Percentiles rank a stretch among this genome's conserved stretches.
phyloP scores from a whole-genome alignment of 2,888 invertebrate genomes.

The Cheilosia grossa region DNA sequence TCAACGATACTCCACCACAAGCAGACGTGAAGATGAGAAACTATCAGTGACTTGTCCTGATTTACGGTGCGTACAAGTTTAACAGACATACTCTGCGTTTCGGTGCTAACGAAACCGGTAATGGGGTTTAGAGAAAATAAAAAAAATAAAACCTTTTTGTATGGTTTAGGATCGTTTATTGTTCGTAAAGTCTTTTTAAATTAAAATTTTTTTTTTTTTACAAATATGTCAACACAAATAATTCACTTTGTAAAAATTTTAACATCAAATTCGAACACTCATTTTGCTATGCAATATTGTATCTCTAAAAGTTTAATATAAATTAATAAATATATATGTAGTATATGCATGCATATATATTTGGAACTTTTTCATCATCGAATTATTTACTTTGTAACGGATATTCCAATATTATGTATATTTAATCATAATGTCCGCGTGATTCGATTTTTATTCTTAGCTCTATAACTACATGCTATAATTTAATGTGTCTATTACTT shows the following conservation, averaged over 20 bases:
- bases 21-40: too few species aligned
- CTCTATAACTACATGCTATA: slow-evolving; percentile 30
- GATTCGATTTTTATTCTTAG: slow-evolving; percentile 40
- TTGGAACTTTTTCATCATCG: slow-evolving; percentile 65
- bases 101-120: too few species aligned
- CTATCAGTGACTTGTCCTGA: too few species aligned
- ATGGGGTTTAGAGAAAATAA: too few species aligned
- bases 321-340: slow-evolving; percentile 53
- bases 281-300: slow-evolving; percentile 69
- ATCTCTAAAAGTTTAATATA: slow-evolving; percentile 61
- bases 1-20: too few species aligned
- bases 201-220: slow-evolving; percentile 53
- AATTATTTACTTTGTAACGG: slow-evolving; percentile 27
- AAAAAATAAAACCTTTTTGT: too few species aligned
- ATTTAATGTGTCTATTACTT: slow-evolving; percentile 19
- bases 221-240: slow-evolving; percentile 68
- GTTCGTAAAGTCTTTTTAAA: slow-evolving; percentile 60
- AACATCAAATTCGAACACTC: slow-evolving; percentile 69
- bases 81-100: too few species aligned
- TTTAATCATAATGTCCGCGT: slow-evolving; percentile 17
- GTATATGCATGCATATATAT: slow-evolving; percentile 45
- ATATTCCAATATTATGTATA: slow-evolving; percentile 23
- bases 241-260: slow-evolving; percentile 66
- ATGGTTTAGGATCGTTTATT: slow-evolving; percentile 57
- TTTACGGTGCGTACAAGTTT: too few species aligned